Evolutionary conservation across 2,797 vertebrate genomes (phyloP).

Genomic region (Sphenopsis melanotis): DNA sequence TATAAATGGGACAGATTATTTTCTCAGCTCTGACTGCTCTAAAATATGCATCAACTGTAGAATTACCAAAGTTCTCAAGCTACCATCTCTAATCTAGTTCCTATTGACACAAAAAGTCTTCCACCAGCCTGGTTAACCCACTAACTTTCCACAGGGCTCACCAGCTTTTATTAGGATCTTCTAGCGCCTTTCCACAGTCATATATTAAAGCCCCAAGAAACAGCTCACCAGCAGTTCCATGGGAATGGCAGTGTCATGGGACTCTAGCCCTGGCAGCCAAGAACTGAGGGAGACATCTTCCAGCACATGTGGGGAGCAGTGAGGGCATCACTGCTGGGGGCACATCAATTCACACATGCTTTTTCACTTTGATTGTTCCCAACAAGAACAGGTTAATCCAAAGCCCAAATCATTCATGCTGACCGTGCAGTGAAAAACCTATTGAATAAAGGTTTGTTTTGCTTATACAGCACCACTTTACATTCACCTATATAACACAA

Average conservation of each 20-base stretch:
- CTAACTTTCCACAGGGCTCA: neutral
- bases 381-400: neutral
- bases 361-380: neutral
- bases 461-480: neutral
- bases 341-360: neutral
- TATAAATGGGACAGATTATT: neutral
- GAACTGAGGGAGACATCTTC: neutral
- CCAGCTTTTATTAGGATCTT: neutral
- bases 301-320: accelerated
- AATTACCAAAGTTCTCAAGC: neutral
- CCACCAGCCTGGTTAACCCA: neutral
- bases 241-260: accelerated
- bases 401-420: neutral
- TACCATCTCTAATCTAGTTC: neutral
- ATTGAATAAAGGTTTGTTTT: neutral
- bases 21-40: neutral
- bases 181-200: neutral
- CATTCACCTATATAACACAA: neutral
- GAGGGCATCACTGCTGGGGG: neutral
- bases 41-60: neutral
- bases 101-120: neutral
- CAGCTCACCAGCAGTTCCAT: neutral
- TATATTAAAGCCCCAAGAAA: neutral
- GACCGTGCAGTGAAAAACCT: neutral
- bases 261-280: neutral